A percentile compares a stretch with the other conserved stretches of the same genome.
Conservation (phyloP, 2,113 vertebrate species). For the Climacteris rufus region DNA sequence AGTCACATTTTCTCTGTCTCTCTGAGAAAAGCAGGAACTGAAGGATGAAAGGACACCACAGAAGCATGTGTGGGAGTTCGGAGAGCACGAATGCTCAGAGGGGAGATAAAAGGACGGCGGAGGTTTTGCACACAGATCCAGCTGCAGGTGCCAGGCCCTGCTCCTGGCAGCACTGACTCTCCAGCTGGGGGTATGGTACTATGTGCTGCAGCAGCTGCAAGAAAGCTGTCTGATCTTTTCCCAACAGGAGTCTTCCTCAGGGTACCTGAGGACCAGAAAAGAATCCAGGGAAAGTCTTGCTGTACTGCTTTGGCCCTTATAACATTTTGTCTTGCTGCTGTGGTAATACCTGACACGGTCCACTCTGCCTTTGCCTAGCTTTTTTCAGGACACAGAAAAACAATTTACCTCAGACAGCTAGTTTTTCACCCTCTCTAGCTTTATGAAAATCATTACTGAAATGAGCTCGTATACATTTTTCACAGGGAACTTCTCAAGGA, state of each 20-base stretch:
- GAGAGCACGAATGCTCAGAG: neutral
- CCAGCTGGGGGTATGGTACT: neutral
- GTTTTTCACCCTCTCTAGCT: neutral
- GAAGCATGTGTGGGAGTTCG: neutral
- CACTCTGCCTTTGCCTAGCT: neutral
- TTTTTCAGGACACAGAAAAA: neutral
- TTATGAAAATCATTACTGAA: neutral
- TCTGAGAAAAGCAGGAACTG: neutral
- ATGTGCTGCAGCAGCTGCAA: neutral
- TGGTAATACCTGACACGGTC: neutral
- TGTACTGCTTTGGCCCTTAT: neutral
- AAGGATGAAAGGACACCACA: neutral
- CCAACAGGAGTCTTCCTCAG: neutral
- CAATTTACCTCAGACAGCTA: neutral
- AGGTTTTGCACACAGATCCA: neutral
- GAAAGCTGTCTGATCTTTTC: neutral
- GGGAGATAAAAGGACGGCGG: neutral
- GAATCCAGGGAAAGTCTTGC: neutral
- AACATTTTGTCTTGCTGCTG: neutral
- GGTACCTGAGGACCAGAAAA: neutral
- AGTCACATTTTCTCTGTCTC: neutral
- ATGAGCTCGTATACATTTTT: neutral
- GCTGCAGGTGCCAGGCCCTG: neutral
- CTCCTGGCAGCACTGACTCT: neutral
- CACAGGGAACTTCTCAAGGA: neutral